A percentile compares a stretch with the other conserved stretches of the same genome.
Conservation (phyloP, 2,797 vertebrate genomes). For the Naso thynnoides region DNA sequence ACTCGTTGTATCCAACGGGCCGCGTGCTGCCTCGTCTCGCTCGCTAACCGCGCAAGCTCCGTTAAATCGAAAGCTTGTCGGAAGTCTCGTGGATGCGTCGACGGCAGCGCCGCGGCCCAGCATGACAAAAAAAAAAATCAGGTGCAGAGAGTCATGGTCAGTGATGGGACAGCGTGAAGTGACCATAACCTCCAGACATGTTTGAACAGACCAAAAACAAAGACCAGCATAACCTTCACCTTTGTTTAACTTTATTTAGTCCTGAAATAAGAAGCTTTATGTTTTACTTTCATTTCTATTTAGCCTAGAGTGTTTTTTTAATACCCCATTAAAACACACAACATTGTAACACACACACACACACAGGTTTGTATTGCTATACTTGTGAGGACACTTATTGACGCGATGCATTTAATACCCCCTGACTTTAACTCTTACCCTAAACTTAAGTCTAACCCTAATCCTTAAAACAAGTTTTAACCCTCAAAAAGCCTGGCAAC, state of each 20-base stretch:
- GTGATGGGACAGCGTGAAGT: background rate
- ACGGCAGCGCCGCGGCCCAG: background rate
- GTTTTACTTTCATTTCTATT: accelerated
- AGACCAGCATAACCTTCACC: accelerated
- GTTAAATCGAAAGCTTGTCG: background rate
- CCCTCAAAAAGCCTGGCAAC: too few relatives aligned
- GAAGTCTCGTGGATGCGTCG: constrained; percentile 7
- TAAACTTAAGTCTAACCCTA: too few relatives aligned
- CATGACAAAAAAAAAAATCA: background rate
- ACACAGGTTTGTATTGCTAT: too few relatives aligned
- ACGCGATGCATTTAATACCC: too few relatives aligned
- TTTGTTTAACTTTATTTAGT: background rate
- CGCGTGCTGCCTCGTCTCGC: constrained; percentile 5
- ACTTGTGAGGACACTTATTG: too few relatives aligned
- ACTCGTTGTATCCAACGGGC: background rate
- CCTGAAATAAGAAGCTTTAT: background rate
- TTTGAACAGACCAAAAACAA: background rate
- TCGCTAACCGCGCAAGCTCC: constrained; percentile 4
- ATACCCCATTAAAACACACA: background rate
- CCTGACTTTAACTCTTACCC: too few relatives aligned
- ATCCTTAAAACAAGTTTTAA: too few relatives aligned
- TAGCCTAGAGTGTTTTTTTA: too few relatives aligned
- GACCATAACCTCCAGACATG: constrained; percentile 18
- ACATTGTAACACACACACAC: too few relatives aligned
- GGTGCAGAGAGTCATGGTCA: constrained; percentile 1